phyloP scores from a whole-genome alignment of 2,113 vertebrate genomes.

The Leiothrix lutea region DNA sequence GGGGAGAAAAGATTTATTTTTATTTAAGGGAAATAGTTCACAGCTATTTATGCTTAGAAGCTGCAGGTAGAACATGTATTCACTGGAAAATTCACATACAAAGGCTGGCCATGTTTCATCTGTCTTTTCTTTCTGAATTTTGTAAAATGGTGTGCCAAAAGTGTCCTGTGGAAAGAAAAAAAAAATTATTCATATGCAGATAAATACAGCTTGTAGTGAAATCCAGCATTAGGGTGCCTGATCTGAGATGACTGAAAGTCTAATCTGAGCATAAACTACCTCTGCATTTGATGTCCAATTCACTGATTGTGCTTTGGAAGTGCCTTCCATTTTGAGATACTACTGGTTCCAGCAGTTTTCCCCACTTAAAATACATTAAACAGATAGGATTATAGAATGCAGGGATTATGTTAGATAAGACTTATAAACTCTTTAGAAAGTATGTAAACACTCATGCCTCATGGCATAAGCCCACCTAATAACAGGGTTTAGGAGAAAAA shows the following conservation, averaged over 20 bases:
- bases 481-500: slow-evolving; percentile 51
- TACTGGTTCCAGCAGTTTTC: not conserved
- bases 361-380: slow-evolving; percentile 19
- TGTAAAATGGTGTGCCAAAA: not conserved
- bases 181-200: not conserved
- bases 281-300: not conserved
- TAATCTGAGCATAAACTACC: not conserved
- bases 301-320: not conserved
- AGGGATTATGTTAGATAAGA: slow-evolving; percentile 64
- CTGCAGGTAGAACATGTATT: not conserved
- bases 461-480: slow-evolving; percentile 48
- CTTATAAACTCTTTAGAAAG: slow-evolving; percentile 35
- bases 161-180: not conserved
- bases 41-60: not conserved
- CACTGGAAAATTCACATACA: not conserved
- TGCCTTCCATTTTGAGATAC: slow-evolving; percentile 20
- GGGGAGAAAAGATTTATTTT: not conserved
- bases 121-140: not conserved
- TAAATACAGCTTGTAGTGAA: not conserved
- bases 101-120: not conserved
- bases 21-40: not conserved
- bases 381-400: slow-evolving; percentile 56
- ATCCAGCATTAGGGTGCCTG: not conserved
- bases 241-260: not conserved
- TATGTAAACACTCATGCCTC: slow-evolving; percentile 44